These are phyloP conservation scores for Tetramorium alpestre DNA, from an alignment of 1,140 invertebrate genomes.

Conservation along the genomic window DNA sequence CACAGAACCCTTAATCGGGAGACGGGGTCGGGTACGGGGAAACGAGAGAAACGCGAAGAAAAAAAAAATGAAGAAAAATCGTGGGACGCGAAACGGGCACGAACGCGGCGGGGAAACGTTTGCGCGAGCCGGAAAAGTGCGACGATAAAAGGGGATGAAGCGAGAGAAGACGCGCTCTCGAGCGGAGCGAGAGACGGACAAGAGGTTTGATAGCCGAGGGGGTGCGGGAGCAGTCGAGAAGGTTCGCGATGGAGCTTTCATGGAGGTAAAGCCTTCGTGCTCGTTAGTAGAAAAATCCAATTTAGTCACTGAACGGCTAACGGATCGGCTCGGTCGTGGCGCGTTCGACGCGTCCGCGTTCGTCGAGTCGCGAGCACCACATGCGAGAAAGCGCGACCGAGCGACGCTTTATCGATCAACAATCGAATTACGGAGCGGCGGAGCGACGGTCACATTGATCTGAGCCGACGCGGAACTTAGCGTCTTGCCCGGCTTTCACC, in stretches of 20 bases:
- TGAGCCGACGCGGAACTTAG: conserved; percentile 8
- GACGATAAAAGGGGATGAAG: conserved; percentile 25
- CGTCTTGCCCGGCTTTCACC: conserved; percentile 1
- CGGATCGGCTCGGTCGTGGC: conserved; percentile 14
- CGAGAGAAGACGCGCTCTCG: conserved; percentile 17
- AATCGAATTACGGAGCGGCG: conserved; percentile 65
- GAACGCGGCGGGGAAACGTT: background rate
- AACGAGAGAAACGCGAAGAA: background rate
- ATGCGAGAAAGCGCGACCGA: conserved; percentile 34
- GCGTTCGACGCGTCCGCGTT: background rate
- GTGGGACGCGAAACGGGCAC: background rate
- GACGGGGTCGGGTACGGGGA: background rate
- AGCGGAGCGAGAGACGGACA: background rate
- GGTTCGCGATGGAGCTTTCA: conserved; percentile 59
- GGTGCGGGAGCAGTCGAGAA: background rate
- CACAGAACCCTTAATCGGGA: conserved; percentile 1
- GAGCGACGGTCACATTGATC: conserved; percentile 59
- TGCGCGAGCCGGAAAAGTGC: conserved; percentile 24
- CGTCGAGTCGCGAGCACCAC: conserved; percentile 10
- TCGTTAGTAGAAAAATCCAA: conserved; percentile 70
- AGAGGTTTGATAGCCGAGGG: background rate
- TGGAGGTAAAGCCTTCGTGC: conserved; percentile 59
- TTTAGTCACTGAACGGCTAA: conserved; percentile 64
- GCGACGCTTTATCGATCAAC: conserved; percentile 67
- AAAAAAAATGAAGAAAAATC: conserved; percentile 12